phyloP scores from a whole-genome alignment of 2,888 invertebrate species.

The Trachelus stipa region DNA sequence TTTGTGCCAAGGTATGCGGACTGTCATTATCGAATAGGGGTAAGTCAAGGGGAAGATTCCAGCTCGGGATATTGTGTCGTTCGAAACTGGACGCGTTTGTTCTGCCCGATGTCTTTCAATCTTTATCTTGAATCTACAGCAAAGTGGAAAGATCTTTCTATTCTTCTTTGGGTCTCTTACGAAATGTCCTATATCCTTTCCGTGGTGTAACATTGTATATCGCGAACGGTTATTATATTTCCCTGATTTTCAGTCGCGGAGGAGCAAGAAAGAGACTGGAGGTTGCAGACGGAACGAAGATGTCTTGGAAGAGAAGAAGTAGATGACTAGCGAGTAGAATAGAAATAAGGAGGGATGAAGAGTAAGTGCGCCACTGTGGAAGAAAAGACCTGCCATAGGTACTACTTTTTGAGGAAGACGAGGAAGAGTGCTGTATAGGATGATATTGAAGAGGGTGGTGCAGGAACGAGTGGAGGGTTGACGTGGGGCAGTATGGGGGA shows the following conservation, averaged over 20 bases:
- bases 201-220: too few relatives aligned
- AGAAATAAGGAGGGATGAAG: too few relatives aligned
- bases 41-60: conserved; percentile 1
- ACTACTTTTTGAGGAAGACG: background rate
- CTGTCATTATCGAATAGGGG: conserved; percentile 27
- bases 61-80: conserved; percentile 24
- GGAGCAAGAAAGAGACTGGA: too few relatives aligned
- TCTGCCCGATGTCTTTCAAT: conserved; percentile 30
- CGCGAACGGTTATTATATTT: too few relatives aligned
- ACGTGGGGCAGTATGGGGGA: conserved; percentile 18
- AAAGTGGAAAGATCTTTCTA: conserved; percentile 8
- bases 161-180: too few relatives aligned
- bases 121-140: conserved; percentile 36
- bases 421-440: conserved; percentile 14
- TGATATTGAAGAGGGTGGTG: conserved; percentile 10
- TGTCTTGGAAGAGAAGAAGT: too few relatives aligned
- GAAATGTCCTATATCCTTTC: too few relatives aligned
- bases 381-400: conserved; percentile 3
- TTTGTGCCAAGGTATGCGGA: conserved; percentile 21
- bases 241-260: too few relatives aligned
- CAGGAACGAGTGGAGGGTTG: conserved; percentile 16
- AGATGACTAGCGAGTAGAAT: too few relatives aligned
- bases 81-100: conserved; percentile 23
- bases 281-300: too few relatives aligned
- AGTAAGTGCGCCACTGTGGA: background rate